Percentiles rank a stretch among this genome's conserved stretches.
Evolutionary conservation across 2,888 invertebrate genomes (phyloP).

Genomic region (Smittia sp.): DNA sequence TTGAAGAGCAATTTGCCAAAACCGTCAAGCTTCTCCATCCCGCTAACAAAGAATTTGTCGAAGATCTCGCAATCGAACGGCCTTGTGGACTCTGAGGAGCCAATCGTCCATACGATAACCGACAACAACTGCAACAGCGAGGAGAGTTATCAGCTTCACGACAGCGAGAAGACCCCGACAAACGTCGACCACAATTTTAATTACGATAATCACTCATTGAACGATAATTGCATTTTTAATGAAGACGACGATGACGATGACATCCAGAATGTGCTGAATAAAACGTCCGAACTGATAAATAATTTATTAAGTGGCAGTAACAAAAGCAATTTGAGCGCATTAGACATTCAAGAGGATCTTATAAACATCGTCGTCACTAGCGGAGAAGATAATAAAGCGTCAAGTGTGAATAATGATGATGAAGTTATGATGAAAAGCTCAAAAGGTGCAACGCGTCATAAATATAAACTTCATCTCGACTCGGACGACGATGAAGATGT

Average conservation of each 20-base stretch:
- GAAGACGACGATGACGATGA: constrained; percentile 35
- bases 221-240: background rate
- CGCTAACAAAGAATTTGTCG: constrained; percentile 28
- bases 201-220: constrained; percentile 37
- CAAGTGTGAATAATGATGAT: background rate
- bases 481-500: constrained; percentile 23
- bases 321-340: constrained; percentile 25
- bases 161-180: constrained; percentile 42
- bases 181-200: constrained; percentile 39
- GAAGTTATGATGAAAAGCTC: constrained; percentile 28
- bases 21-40: background rate
- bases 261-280: constrained; percentile 38
- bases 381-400: background rate
- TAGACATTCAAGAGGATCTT: constrained; percentile 35
- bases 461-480: constrained; percentile 27
- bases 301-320: constrained; percentile 39
- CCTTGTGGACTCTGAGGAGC: constrained; percentile 18
- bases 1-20: constrained; percentile 11
- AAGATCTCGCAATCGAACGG: constrained; percentile 37
- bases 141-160: constrained; percentile 1
- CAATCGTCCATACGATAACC: constrained; percentile 37
- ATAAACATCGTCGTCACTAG: background rate
- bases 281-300: constrained; percentile 40
- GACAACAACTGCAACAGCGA: constrained; percentile 28
- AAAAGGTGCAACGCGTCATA: constrained; percentile 16